Conservation (phyloP, 2,888 invertebrate species). For the Ptychoptera albimana region DNA sequence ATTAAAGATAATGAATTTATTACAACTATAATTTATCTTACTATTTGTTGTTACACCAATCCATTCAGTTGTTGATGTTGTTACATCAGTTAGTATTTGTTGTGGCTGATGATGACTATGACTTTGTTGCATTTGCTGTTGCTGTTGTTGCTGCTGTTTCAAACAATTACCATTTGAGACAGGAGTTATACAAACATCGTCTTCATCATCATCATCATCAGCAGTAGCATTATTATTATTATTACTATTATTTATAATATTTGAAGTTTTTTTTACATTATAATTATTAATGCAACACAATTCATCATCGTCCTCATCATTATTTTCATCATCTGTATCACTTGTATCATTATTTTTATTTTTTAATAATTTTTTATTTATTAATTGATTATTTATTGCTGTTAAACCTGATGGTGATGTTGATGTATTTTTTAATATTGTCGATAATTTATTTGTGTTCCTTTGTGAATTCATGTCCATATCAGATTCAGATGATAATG, state of each 20-base stretch:
- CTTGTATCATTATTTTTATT: slow-evolving; percentile 18
- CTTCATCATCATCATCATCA: too few species aligned
- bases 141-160: slow-evolving; percentile 20
- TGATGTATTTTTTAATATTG: not conserved
- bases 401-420: not conserved
- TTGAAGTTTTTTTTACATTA: too few species aligned
- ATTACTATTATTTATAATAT: too few species aligned
- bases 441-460: not conserved
- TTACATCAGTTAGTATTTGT: slow-evolving; percentile 36
- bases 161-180: too few species aligned
- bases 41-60: slow-evolving; percentile 80
- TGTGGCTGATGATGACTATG: slow-evolving; percentile 23
- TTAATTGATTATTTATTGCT: too few species aligned
- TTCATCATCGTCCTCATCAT: slow-evolving; percentile 19
- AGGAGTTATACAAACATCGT: too few species aligned
- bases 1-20: not conserved
- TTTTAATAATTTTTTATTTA: not conserved
- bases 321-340: slow-evolving; percentile 30
- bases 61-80: slow-evolving; percentile 62
- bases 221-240: too few species aligned
- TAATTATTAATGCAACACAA: too few species aligned
- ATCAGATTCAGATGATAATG: not conserved
- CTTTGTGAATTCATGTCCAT: too few species aligned
- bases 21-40: slow-evolving; percentile 21
- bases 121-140: slow-evolving; percentile 26